Evolutionary conservation across 2,113 vertebrate species (phyloP), one percentile per base, ranked within the genome.

Genomic region (Sialia sialis): DNA sequence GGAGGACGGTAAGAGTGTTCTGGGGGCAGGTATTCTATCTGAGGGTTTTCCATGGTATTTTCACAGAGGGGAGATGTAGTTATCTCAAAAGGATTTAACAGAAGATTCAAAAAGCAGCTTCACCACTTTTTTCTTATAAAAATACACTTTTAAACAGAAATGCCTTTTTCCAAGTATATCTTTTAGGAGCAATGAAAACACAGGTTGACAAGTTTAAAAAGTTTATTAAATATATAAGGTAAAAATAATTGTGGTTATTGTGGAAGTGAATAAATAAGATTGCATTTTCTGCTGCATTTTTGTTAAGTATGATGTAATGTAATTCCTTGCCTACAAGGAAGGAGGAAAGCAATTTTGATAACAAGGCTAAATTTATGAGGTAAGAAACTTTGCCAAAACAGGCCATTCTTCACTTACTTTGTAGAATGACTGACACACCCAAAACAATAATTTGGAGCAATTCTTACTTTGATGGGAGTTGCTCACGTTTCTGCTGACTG

Each of bases 401-500:
- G 43, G 48, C 38, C 43, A 63, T 16, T 80, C 77, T 82, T 84
- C 39, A 21, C 30, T 81, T 95, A 87, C 49, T 72, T 51, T 51
- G 32, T 15, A 60, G 89, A 89, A 66, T 17, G 60, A 91, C 23
- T 30, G 89, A 83, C 82, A 94, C 27, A 72, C 43, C 29, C 51
- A 49, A 25, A 46, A 74, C 19, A 82, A 54, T 77, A 55, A 75
- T 41, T 20, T 72, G 16, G 12, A 30, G 27, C 68, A 38, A 64
- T 84, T 95, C 55, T 91, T 84, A 74, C 48, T 93, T 88, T 58
- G 39, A 96, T 10, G 39, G 78, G 89, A 89, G 68, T 54, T 30
- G 11, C 66, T 94, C 70, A 43, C 60, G 49, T 85, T 38, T 87
- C 79, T 89, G 87, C 58, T 90, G 83, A 84, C 72, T 39, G 5